Evolutionary conservation across 2,797 vertebrate species (phyloP), one percentile per base, ranked within the genome.

Genomic region (Pangasius djambal): DNA sequence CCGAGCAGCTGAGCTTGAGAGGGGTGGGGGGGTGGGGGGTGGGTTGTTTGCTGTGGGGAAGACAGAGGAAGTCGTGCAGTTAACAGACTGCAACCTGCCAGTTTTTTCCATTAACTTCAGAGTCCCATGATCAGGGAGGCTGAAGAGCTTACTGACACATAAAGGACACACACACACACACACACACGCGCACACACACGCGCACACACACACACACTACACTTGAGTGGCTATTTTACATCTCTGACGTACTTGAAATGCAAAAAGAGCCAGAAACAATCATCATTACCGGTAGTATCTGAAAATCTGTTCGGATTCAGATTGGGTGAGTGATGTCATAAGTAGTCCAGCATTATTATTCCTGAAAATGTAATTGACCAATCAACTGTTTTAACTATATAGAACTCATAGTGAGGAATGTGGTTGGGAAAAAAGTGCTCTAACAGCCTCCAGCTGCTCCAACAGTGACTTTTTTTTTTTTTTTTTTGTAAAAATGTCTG

Each of bases 1-100:
- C 0, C 7, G 48, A 69, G 57, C 22, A 3, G 65, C 86, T 57
- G 13, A 69, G 83, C 28, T 72, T 40, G 40, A 40, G 40, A 40
- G 40, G 40, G 40, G 37, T 34, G 48, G 20, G 61, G 55, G 55
- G 67, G 86, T 65, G 25, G 7, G 72, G 16, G 12, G 28, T 55
- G 10, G 83, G 88, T 65, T 5, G 72, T n/a, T 16, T 37, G 79
- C 57, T 63, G 79, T 63, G 37, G 22, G 37, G 81, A 28, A 61
- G 81, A 83, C 57, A 83, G 57, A 83, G 81, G 81, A 83, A 83
- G 81, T 83, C 2, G 81, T 82, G 81, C 2, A 22, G 81, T 83
- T 83, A 28, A n/a, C 22, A 16, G 34, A 28, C 13, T 83, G 10
- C 37, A 83, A 40, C 5, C 55, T 44, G 52, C 12, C 5, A 28